Percentiles rank a stretch among this genome's conserved stretches.
These are phyloP conservation scores for Rhopalosiphum maidis DNA, from an alignment of 1,140 invertebrate genomes.

Conservation along the genomic window DNA sequence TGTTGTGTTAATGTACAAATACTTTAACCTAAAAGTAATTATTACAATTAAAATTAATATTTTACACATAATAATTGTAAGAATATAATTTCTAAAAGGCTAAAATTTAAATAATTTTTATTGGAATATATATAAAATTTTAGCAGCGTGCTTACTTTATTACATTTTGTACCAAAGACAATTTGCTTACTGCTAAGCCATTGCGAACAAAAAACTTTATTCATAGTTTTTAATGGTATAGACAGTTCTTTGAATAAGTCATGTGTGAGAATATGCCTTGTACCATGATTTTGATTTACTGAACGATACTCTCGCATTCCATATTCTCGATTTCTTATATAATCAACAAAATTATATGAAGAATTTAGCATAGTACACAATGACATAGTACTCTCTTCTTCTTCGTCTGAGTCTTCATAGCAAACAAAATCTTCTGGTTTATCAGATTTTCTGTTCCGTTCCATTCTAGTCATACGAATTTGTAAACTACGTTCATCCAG, in stretches of 20 bases:
- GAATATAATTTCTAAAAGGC: not conserved
- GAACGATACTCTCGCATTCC: conserved; percentile 74
- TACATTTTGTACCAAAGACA: conserved; percentile 80
- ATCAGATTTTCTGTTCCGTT: conserved; percentile 78
- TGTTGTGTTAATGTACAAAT: not conserved
- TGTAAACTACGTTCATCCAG: conserved; percentile 76
- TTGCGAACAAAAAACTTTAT: conserved; percentile 96
- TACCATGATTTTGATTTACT: conserved; percentile 79
- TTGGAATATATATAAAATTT: not conserved
- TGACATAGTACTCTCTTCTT: conserved; percentile 75
- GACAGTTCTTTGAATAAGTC: conserved; percentile 87
- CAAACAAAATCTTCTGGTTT: conserved; percentile 89
- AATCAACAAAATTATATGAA: conserved; percentile 86
- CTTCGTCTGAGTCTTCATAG: conserved; percentile 85
- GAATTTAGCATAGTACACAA: conserved; percentile 76
- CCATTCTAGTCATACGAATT: conserved; percentile 70
- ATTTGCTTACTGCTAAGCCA: conserved; percentile 95
- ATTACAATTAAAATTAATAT: not conserved
- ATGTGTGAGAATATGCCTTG: conserved; percentile 84
- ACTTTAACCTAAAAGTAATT: not conserved
- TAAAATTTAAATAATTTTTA: not conserved
- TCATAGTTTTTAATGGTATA: conserved; percentile 82
- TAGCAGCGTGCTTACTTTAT: conserved; percentile 73
- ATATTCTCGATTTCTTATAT: conserved; percentile 77
- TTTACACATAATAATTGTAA: not conserved